Percentiles rank a stretch among this genome's conserved stretches.
These are phyloP conservation scores for Eleginops maclovinus DNA, from an alignment of 2,113 vertebrate genomes.

Conservation along the genomic window DNA sequence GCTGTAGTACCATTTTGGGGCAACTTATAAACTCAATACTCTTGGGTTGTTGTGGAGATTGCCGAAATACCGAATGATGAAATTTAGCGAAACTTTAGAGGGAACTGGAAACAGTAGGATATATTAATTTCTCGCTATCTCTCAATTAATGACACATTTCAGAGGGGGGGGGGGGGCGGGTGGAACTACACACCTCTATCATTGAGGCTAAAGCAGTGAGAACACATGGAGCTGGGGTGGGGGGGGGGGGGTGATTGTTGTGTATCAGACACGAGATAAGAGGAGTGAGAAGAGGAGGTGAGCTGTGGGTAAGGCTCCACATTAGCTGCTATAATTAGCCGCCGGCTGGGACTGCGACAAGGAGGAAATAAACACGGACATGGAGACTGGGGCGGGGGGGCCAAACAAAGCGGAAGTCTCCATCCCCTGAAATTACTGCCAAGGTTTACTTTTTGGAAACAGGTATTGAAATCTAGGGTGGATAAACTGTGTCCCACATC, in stretches of 20 bases:
- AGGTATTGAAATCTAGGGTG: not conserved
- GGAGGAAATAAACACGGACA: slow-evolving; percentile 46
- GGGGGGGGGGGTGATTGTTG: not conserved
- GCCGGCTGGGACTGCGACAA: slow-evolving; percentile 4
- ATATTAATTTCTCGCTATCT: not conserved
- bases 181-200: not conserved
- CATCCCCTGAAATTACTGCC: slow-evolving; percentile 14
- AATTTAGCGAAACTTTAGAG: slow-evolving; percentile 1
- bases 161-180: not conserved
- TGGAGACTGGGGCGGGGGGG: not conserved
- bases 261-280: slow-evolving; percentile 17
- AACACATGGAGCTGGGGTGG: not conserved
- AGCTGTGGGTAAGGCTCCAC: not conserved
- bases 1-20: not conserved
- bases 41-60: not conserved
- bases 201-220: not conserved
- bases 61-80: slow-evolving; percentile 28
- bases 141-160: not conserved
- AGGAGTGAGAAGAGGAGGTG: slow-evolving; percentile 5
- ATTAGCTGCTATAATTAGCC: slow-evolving; percentile 44
- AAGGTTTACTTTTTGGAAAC: slow-evolving; percentile 8
- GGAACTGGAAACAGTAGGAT: not conserved
- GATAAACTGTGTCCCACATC: too few species aligned
- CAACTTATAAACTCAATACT: not conserved
- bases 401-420: slow-evolving; percentile 12